Base-by-base conservation (phyloP, 2,888 invertebrate species). In the Trichacis sp. region DNA sequence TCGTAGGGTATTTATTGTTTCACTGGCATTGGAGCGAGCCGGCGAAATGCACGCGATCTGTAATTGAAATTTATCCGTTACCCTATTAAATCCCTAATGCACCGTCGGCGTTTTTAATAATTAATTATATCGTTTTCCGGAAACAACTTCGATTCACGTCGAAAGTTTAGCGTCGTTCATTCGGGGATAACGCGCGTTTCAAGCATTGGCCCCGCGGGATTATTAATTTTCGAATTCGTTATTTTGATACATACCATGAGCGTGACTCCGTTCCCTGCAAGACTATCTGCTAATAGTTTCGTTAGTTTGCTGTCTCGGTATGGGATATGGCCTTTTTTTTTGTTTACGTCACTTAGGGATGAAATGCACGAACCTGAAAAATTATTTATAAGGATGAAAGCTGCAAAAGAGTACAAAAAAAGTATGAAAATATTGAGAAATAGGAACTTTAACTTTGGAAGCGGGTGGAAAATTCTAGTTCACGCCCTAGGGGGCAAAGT, bases 11-110 rank as follows among this genome's bases (percentile, higher is more conserved):
- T 96, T 97, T 61, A 96, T 83, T 0, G 96, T 95, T 85, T 97
- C 97, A 30, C 90, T 90, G 48, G 92, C 87, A 82, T 96, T 97
- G 0, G 92, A 93, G 73, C 90, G 90, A 0, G 94, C 93, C 0
- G 97, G 96, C 0, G 97, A 96, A 69, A 97, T 92, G 79, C 97
- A 97, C 1, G 97, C 97, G 75, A 97, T 95, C 96, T 96, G 85
- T 15, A 85, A 56, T 43, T 43, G 42, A 43, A 43, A 43, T 43
- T 43, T 43, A 43, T 4, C 8, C 8, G n/a, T 33, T 11, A 19
- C 19, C 15, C 18, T 8, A 43, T 42, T 42, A 42, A 42, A 42
- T 15, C 4, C 42, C 6, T 42, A 42, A 24, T 42, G 24, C 24
- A 8, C 38, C 6, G 6, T 9, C 38, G n/a, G n/a, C 9, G 14